Evolutionary conservation across 1,140 invertebrate genomes (phyloP).

Genomic region (Propsilocerus akamusi): DNA sequence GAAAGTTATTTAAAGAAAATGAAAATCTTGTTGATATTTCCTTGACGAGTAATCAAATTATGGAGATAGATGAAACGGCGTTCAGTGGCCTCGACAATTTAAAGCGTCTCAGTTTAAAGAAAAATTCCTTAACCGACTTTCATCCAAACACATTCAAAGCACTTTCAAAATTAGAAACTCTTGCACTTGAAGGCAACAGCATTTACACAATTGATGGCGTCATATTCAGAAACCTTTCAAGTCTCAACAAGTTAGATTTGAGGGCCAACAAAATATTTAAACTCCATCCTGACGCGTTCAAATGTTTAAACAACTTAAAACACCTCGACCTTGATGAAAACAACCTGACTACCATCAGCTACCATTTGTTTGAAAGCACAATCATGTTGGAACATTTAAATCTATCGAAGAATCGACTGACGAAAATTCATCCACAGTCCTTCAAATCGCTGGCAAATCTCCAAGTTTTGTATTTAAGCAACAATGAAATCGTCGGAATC

Average conservation of each 20-base stretch:
- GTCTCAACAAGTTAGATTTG: background rate
- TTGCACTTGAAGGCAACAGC: background rate
- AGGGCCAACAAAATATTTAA: background rate
- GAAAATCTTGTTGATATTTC: background rate
- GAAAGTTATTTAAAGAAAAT: conserved; percentile 3
- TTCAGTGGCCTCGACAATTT: background rate
- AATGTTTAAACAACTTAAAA: background rate
- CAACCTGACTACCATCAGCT: background rate
- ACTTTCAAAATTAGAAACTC: background rate
- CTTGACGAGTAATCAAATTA: background rate
- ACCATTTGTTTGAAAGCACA: background rate
- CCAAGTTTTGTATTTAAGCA: background rate
- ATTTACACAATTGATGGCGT: background rate
- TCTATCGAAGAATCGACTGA: background rate
- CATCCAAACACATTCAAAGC: background rate
- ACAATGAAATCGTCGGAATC: background rate
- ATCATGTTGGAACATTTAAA: background rate
- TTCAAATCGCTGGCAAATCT: background rate
- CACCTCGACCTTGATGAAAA: background rate
- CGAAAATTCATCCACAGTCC: background rate
- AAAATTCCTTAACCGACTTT: background rate
- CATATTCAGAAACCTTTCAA: background rate
- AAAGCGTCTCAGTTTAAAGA: background rate
- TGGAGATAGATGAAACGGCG: background rate
- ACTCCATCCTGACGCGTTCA: background rate